phyloP scores from a whole-genome alignment of 2,113 vertebrate species.

The Sardina pilchardus region DNA sequence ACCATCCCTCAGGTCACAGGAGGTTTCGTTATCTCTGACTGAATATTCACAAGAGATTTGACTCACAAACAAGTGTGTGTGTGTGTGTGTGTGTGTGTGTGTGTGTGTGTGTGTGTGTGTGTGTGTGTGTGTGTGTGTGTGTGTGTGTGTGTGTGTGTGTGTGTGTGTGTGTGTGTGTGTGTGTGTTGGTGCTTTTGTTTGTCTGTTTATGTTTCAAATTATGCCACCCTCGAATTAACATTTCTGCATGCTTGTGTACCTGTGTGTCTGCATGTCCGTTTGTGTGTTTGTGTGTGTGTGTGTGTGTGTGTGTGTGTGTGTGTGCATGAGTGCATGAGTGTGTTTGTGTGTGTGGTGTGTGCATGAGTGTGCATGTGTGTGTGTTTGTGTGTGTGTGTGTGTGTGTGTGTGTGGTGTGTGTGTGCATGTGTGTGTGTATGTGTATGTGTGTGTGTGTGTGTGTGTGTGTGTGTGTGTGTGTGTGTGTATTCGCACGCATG shows the following conservation, averaged over 20 bases:
- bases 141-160: background rate
- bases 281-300: background rate
- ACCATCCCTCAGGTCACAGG: constrained; percentile 26
- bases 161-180: background rate
- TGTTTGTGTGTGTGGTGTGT: background rate
- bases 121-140: constrained; percentile 2
- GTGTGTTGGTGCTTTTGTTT: background rate
- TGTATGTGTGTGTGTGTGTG: background rate
- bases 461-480: constrained; percentile 20
- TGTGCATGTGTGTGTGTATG: constrained; percentile 1
- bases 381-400: background rate
- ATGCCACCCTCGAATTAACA: too few species aligned
- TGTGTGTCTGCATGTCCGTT: background rate
- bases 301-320: background rate
- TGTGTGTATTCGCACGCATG: background rate
- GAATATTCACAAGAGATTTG: background rate
- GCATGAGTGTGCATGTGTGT: background rate
- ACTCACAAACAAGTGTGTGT: background rate
- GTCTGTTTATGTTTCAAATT: background rate
- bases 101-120: background rate
- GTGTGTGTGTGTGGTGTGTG: background rate
- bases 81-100: constrained; percentile 2
- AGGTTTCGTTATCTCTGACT: constrained; percentile 3
- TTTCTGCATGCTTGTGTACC: background rate
- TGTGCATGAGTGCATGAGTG: background rate